A percentile compares a stretch with the other conserved stretches of the same genome.
These are phyloP conservation scores for Drosophila funebris DNA, from an alignment of 1,140 invertebrate genomes.

Conservation along the genomic window DNA sequence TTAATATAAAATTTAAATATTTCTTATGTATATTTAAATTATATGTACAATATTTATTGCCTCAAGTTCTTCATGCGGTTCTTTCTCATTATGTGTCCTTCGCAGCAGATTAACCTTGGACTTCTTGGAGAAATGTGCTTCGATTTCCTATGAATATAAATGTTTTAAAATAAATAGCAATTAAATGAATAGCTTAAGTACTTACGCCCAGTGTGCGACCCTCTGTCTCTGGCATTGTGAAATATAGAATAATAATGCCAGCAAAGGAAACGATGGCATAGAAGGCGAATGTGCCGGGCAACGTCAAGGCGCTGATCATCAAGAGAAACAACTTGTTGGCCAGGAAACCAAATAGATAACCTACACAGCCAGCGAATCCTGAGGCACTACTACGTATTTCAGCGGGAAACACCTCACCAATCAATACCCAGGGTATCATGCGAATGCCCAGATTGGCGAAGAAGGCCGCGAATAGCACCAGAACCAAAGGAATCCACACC, in stretches of 20 bases:
- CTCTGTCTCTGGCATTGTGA: conserved; percentile 15
- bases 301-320: conserved; percentile 86
- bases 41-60: conserved; percentile 11
- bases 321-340: conserved; percentile 88
- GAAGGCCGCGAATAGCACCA: conserved; percentile 87
- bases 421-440: conserved; percentile 89
- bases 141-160: conserved; percentile 2
- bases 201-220: conserved; percentile 10
- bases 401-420: conserved; percentile 88
- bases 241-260: conserved; percentile 10
- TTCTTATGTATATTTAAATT: too few species aligned
- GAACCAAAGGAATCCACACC: conserved; percentile 85
- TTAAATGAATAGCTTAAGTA: background rate
- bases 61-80: background rate
- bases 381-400: conserved; percentile 87
- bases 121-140: conserved; percentile 18
- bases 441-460: conserved; percentile 88
- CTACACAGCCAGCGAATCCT: conserved; percentile 87
- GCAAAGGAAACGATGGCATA: conserved; percentile 54
- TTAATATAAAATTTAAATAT: too few species aligned
- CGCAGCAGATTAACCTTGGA: background rate
- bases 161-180: background rate
- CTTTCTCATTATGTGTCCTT: background rate
- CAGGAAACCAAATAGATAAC: conserved; percentile 89
- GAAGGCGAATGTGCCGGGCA: conserved; percentile 88